Conservation (phyloP, 2,113 vertebrate genomes). For the Gallinago jamesoni region DNA sequence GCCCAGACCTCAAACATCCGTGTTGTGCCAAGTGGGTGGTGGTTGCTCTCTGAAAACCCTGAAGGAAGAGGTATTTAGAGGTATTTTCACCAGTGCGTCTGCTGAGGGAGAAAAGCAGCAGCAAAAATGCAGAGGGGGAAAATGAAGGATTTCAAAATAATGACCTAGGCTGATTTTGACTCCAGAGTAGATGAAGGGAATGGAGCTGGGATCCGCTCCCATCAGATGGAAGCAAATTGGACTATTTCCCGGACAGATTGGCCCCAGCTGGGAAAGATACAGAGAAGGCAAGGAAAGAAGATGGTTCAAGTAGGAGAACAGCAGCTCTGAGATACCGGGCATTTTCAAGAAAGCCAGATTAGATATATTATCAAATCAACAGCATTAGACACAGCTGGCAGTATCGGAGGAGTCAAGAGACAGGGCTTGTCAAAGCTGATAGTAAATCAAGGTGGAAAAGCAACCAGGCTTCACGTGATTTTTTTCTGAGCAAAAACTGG, state of each 20-base stretch:
- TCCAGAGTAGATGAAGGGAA: constrained; percentile 11
- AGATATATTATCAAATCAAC: constrained; percentile 59
- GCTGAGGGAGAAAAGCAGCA: not conserved
- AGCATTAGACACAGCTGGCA: constrained; percentile 13
- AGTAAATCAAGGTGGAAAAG: constrained; percentile 43
- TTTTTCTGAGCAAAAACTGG: not conserved
- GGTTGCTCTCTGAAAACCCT: not conserved
- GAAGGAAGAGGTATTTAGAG: not conserved
- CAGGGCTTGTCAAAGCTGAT: not conserved
- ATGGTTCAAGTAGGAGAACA: constrained; percentile 42
- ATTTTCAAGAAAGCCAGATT: constrained; percentile 38
- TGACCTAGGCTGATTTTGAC: constrained; percentile 26
- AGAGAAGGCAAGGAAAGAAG: constrained; percentile 34
- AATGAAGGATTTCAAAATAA: constrained; percentile 39
- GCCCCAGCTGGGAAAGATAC: constrained; percentile 54
- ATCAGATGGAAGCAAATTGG: constrained; percentile 62
- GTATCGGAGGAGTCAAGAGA: not conserved
- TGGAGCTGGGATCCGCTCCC: constrained; percentile 23
- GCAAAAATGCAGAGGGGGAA: constrained; percentile 1
- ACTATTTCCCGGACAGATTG: constrained; percentile 57
- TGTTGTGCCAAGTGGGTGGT: accelerated
- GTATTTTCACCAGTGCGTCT: not conserved
- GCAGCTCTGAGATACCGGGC: constrained; percentile 13
- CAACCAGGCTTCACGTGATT: not conserved
- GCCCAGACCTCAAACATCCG: accelerated